Percentiles rank a stretch among this genome's conserved stretches.
Conservation (phyloP, 1,140 invertebrate species). For the Mactra quadrangularis region DNA sequence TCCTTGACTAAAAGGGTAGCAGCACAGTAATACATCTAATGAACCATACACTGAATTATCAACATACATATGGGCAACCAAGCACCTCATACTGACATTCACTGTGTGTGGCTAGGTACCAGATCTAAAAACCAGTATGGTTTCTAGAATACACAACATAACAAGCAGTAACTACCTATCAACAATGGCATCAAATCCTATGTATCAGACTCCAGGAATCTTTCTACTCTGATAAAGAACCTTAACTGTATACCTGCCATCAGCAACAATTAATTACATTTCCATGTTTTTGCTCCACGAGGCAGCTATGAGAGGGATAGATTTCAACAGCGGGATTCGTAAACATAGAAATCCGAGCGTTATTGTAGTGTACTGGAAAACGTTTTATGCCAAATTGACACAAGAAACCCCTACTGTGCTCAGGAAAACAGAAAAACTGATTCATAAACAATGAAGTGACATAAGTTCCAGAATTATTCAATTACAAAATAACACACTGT, state of each 20-base stretch:
- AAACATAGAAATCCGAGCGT: slow-evolving; percentile 57
- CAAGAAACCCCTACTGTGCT: slow-evolving; percentile 45
- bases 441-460: slow-evolving; percentile 47
- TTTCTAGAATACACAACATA: slow-evolving; percentile 20
- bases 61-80: too few relatives aligned
- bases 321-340: slow-evolving; percentile 37
- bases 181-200: slow-evolving; percentile 52
- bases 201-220: slow-evolving; percentile 54
- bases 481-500: slow-evolving; percentile 40
- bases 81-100: too few relatives aligned
- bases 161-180: slow-evolving; percentile 24
- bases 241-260: slow-evolving; percentile 44
- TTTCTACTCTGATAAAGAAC: slow-evolving; percentile 56
- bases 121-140: not conserved
- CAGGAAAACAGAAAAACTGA: slow-evolving; percentile 48
- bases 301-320: slow-evolving; percentile 24
- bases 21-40: too few relatives aligned
- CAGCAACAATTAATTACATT: slow-evolving; percentile 55
- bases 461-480: slow-evolving; percentile 35
- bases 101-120: slow-evolving; percentile 35
- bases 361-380: slow-evolving; percentile 37
- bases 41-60: too few relatives aligned
- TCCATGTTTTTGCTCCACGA: slow-evolving; percentile 51
- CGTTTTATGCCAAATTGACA: slow-evolving; percentile 53
- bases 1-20: too few relatives aligned